A percentile compares a stretch with the other conserved stretches of the same genome.
phyloP scores from a whole-genome alignment of 2,888 invertebrate species.

The Andrena bicolor region DNA sequence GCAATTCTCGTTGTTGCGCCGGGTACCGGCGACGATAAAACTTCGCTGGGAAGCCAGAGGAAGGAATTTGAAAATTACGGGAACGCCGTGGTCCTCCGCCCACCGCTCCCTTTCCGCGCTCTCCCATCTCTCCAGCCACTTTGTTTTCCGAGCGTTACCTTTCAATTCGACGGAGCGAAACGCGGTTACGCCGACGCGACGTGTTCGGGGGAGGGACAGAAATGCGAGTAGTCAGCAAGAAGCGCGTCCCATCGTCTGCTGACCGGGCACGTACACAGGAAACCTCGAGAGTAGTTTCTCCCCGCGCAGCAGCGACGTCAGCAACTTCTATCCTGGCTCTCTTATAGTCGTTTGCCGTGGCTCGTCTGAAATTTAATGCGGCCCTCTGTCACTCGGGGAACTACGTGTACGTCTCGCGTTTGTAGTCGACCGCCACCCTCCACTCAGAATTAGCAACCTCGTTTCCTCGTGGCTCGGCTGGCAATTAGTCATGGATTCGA shows the following conservation, averaged over 20 bases:
- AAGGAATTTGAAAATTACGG: conserved; percentile 48
- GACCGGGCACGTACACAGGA: conserved; percentile 66
- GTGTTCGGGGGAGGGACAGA: conserved; percentile 42
- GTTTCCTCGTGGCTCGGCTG: not conserved
- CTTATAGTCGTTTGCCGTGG: conserved; percentile 52
- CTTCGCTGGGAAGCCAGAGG: conserved; percentile 11
- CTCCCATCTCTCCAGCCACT: not conserved
- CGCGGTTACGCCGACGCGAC: conserved; percentile 37
- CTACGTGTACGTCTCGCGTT: conserved; percentile 6
- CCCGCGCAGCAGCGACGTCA: conserved; percentile 55
- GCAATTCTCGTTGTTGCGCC: conserved; percentile 24
- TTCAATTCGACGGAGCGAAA: conserved; percentile 52
- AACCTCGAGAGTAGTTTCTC: conserved; percentile 63
- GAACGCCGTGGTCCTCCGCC: conserved; percentile 9
- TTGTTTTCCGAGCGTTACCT: conserved; percentile 55
- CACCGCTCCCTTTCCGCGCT: not conserved
- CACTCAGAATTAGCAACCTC: not conserved
- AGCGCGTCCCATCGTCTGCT: conserved; percentile 60
- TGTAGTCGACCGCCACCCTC: not conserved
- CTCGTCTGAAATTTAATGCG: conserved; percentile 57
- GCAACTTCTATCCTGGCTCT: conserved; percentile 55
- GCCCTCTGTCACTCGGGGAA: conserved; percentile 6
- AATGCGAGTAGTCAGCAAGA: conserved; percentile 66
- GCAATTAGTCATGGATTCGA: no score
- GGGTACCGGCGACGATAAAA: conserved; percentile 21